Evolutionary conservation across 2,888 invertebrate species (phyloP), one percentile per base, ranked within the genome.

Genomic region (Xanthostigma xanthostigma): DNA sequence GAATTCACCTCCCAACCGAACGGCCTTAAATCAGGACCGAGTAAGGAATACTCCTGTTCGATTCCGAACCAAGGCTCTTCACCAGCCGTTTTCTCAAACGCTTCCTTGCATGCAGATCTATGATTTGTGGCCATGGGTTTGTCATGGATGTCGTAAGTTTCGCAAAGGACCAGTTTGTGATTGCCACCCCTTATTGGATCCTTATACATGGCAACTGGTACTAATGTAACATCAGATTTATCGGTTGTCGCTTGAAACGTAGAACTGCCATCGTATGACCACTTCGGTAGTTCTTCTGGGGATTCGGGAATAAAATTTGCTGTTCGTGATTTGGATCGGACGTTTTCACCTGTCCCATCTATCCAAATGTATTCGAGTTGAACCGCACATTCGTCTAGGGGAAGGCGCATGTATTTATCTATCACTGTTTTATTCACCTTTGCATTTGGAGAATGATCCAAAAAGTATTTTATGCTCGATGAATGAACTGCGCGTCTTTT

Each of bases 151-250:
- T 73, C 73, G 64, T 83, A 86, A 0, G 86, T 83, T 59, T 90
- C 89, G 53, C 85, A 82, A 52, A 91, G 70, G 8, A 86, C 81
- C 49, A 90, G 62, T 55, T 82, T 77, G 64, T 87, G 79, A 60
- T 75, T 76, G 50, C 81, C 79, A 33, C 83, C 79, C 55, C 82
- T 72, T 64, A 90, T 87, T 6, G 90, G 90, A 64, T 89, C 88
- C 48, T 77, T 76, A 68, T 84, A 91, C 58, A 91, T 69, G 49
- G 81, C 81, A 51, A 84, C 75, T 0, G 90, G 89, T 59, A 82
- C 74, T 45, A 90, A 67, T 59, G 78, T 82, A 50, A 81, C 80
- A 64, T 91, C 89, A 0, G 82, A 78, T 59, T 82, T 79, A 49
- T 75, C 74, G 1, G 75, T 69, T 38, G 66, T 67, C 0, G 80